Base-by-base conservation (phyloP, 1,140 invertebrate species). In the Hylyphantes graminicola region DNA sequence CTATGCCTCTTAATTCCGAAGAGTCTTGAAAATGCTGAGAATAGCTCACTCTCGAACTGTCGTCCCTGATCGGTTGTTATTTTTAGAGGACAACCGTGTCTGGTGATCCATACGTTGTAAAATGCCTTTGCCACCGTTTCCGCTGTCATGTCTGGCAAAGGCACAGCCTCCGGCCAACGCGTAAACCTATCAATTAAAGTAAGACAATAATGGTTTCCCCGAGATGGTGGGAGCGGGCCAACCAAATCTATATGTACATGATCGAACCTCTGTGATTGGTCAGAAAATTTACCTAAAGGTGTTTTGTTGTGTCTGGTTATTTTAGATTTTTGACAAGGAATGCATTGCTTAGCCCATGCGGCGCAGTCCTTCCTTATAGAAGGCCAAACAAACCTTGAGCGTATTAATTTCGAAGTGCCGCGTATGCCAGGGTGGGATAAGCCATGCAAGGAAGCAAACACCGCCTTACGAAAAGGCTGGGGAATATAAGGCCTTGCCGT, bases 151-250 rank as follows among this genome's bases (percentile, higher is more conserved):
- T 4, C 0, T 90, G 70, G 9, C 90, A 89, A 35, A 89, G 84
- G 0, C 89, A 89, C 86, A n/a, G n/a, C n/a, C n/a, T 91, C 90
- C 0, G 88, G 89, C 88, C 87, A 92, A n/a, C 89, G 77, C 0
- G 90, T 89, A 82, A 88, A 91, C 8, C 90, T 77, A 7, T 65
- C 2, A 21, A 65, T 65, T 21, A 65, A 17, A 15, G 64, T 65
- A 17, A 65, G 21, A 11, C 2, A 0, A 65, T 65, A 65, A 65
- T 15, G 10, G 64, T 17, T 17, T 17, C 64, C 64, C 11, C 9
- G 13, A 11, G 64, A 65, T 0, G 19, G 13, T 11, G 64, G 64
- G 10, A 65, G 19, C n/a, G 11, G 64, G 64, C 72, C 72, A 19
- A 74, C 72, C 5, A 74, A 5, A 59, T 74, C 91, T 0, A 92